A percentile compares a stretch with the other conserved stretches of the same genome.
phyloP scores from a whole-genome alignment of 2,888 invertebrate genomes.

The Acrobasis repandana region DNA sequence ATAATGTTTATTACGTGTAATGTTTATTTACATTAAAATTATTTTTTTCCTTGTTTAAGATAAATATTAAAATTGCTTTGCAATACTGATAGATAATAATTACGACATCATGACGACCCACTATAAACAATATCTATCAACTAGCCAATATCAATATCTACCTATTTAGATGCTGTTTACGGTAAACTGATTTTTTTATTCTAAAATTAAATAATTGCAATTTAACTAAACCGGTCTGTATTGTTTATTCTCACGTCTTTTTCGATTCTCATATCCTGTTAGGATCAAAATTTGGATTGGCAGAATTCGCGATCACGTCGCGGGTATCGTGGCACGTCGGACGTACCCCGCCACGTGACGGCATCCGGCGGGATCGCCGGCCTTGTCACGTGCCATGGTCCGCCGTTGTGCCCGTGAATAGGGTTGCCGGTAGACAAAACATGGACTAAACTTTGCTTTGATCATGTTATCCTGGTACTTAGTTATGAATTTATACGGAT shows the following conservation, averaged over 20 bases:
- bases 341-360: conserved; percentile 64
- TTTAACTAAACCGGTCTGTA: neutral
- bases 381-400: conserved; percentile 63
- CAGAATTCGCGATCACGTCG: conserved; percentile 22
- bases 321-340: conserved; percentile 53
- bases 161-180: neutral
- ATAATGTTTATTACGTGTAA: too few relatives aligned
- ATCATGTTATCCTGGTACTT: conserved; percentile 5
- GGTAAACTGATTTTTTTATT: neutral
- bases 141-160: neutral
- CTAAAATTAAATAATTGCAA: neutral
- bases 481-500: neutral
- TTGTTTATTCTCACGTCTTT: neutral
- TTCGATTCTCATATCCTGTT: conserved; percentile 17
- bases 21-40: too few relatives aligned
- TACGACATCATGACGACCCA: neutral
- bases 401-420: conserved; percentile 26
- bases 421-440: conserved; percentile 18
- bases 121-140: neutral
- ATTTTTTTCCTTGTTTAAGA: too few relatives aligned
- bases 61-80: too few relatives aligned
- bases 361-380: conserved; percentile 56
- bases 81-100: too few relatives aligned
- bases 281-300: conserved; percentile 24
- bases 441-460: conserved; percentile 12